These are phyloP conservation scores for Ammodytes dubius DNA, from an alignment of 2,113 vertebrate genomes.

Conservation along the genomic window DNA sequence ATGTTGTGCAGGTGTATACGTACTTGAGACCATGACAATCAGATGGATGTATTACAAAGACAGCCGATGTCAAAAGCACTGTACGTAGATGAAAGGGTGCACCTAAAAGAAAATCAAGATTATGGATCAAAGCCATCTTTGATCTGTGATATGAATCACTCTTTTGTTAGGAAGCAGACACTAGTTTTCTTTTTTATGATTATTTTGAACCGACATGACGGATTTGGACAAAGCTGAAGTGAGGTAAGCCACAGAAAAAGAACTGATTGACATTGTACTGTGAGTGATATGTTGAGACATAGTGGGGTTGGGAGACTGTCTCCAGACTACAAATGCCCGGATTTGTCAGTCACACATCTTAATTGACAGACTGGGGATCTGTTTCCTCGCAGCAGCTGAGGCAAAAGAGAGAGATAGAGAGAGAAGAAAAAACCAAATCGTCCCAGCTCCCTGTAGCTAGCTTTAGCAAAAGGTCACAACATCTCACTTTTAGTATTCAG, in stretches of 20 bases:
- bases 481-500: conserved; percentile 62
- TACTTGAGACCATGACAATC: not conserved
- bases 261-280: conserved; percentile 38
- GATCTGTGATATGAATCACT: conserved; percentile 9
- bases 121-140: conserved; percentile 41
- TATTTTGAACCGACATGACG: conserved; percentile 28
- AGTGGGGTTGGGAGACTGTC: conserved; percentile 43
- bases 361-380: conserved; percentile 73
- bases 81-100: conserved; percentile 10
- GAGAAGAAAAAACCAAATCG: not conserved
- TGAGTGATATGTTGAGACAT: conserved; percentile 55
- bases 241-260: not conserved
- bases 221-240: not conserved
- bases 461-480: conserved; percentile 70
- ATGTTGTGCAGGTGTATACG: not conserved
- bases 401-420: conserved; percentile 1
- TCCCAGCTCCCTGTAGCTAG: conserved; percentile 43
- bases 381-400: conserved; percentile 60
- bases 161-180: not conserved
- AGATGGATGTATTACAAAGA: not conserved
- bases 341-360: conserved; percentile 76
- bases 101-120: conserved; percentile 14
- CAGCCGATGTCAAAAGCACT: conserved; percentile 6
- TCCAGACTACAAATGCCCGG: conserved; percentile 68
- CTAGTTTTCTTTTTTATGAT: conserved; percentile 30